phyloP scores from a whole-genome alignment of 1,140 invertebrate species.

The Drosophila prosaltans region DNA sequence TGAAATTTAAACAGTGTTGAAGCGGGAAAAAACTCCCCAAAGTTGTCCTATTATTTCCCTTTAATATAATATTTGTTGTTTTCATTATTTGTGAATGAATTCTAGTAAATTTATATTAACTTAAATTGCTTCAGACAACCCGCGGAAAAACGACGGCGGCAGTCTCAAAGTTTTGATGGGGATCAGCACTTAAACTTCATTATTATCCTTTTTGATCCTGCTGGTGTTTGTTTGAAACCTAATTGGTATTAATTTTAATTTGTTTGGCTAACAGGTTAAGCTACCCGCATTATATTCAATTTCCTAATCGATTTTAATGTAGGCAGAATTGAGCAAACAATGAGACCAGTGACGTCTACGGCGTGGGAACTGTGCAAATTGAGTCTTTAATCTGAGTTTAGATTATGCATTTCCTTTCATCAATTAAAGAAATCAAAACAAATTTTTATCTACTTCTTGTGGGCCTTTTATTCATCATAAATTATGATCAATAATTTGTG shows the following conservation, averaged over 20 bases:
- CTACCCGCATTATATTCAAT: conserved; percentile 5
- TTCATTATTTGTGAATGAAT: no score
- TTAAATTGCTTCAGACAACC: conserved; percentile 43
- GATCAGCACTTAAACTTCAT: conserved; percentile 50
- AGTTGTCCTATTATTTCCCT: no score
- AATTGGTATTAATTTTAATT: conserved; percentile 12
- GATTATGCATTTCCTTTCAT: no score
- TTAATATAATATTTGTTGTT: no score
- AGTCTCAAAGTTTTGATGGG: conserved; percentile 30
- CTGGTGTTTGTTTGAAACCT: conserved; percentile 31
- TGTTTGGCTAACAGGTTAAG: no score
- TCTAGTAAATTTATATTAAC: not conserved
- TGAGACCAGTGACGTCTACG: no score
- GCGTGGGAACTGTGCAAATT: not conserved
- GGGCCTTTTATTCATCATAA: not conserved
- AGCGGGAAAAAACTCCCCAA: not conserved
- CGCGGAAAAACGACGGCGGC: conserved; percentile 27
- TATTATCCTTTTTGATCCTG: conserved; percentile 44
- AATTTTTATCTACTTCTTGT: not conserved
- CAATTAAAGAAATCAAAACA: not conserved
- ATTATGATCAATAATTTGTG: conserved; percentile 10
- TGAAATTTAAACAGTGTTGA: not conserved
- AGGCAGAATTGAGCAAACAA: not conserved
- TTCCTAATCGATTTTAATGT: not conserved
- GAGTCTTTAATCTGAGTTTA: not conserved